These are phyloP conservation scores for Nomada ruficornis DNA, from an alignment of 2,888 invertebrate genomes.

Conservation along the genomic window DNA sequence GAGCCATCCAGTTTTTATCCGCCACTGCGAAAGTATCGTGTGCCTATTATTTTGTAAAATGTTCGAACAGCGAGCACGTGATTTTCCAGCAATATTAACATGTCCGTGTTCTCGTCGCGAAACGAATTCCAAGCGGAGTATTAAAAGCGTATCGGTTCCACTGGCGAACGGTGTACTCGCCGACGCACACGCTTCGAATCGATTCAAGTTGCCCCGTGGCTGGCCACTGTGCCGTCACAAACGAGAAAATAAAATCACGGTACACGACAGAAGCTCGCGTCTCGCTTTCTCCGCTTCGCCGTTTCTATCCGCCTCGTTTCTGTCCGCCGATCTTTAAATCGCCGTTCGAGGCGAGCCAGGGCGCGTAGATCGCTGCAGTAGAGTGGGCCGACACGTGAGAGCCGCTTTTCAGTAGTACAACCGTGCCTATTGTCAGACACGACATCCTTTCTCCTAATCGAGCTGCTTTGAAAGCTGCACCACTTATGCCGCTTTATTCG, in stretches of 20 bases:
- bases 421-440: slow-evolving; percentile 73
- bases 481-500: slow-evolving; percentile 22
- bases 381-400: slow-evolving; percentile 31
- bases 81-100: no score
- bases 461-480: slow-evolving; percentile 51
- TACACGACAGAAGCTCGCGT: neutral
- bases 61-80: no score
- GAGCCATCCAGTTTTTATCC: no score
- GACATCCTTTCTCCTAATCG: slow-evolving; percentile 49
- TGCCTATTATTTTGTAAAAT: no score
- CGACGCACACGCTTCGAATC: neutral
- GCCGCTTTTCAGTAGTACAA: slow-evolving; percentile 70
- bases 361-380: slow-evolving; percentile 15
- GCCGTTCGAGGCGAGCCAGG: slow-evolving; percentile 12
- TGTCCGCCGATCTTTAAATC: slow-evolving; percentile 35
- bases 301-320: slow-evolving; percentile 23
- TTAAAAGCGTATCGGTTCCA: neutral
- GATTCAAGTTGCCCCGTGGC: neutral
- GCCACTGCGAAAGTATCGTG: no score
- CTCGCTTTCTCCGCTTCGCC: slow-evolving; percentile 5
- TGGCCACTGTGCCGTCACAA: neutral
- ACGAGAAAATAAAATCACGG: slow-evolving; percentile 24
- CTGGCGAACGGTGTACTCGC: neutral
- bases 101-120: no score
- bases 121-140: no score